A percentile compares a stretch with the other conserved stretches of the same genome.
Evolutionary conservation across 2,113 vertebrate genomes (phyloP).

Genomic region (Gambusia holbrooki): DNA sequence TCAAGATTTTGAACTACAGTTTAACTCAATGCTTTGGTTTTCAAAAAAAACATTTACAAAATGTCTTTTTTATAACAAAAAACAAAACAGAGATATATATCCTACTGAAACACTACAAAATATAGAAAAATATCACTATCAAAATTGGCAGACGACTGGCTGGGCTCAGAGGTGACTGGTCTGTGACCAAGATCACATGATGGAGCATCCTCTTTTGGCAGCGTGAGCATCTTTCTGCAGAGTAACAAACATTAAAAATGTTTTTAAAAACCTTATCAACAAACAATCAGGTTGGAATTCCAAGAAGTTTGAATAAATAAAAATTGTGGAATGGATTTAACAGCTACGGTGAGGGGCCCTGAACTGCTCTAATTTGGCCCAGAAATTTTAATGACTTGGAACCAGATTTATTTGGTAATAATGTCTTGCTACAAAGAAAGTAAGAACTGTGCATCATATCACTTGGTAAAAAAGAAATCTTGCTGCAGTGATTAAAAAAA

Average conservation of each 20-base stretch:
- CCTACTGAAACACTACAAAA: conserved; percentile 64
- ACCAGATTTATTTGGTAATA: no score
- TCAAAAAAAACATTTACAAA: conserved; percentile 18
- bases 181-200: conserved; percentile 83
- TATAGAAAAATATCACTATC: conserved; percentile 77
- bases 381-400: no score
- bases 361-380: no score
- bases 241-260: not conserved
- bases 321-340: no score
- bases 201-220: conserved; percentile 78
- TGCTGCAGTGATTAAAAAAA: no score
- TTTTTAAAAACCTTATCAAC: not conserved
- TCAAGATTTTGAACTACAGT: not conserved
- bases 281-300: not conserved
- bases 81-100: conserved; percentile 18
- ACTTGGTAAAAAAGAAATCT: no score
- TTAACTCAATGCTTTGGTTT: conserved; percentile 4
- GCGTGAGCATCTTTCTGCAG: conserved; percentile 75
- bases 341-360: no score
- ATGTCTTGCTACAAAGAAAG: no score
- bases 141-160: conserved; percentile 57
- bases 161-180: conserved; percentile 48
- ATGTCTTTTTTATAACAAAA: conserved; percentile 14
- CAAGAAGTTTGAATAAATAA: no score
- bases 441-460: no score